Base-by-base conservation (phyloP, 1,140 invertebrate genomes). In the Eueides isabella region DNA sequence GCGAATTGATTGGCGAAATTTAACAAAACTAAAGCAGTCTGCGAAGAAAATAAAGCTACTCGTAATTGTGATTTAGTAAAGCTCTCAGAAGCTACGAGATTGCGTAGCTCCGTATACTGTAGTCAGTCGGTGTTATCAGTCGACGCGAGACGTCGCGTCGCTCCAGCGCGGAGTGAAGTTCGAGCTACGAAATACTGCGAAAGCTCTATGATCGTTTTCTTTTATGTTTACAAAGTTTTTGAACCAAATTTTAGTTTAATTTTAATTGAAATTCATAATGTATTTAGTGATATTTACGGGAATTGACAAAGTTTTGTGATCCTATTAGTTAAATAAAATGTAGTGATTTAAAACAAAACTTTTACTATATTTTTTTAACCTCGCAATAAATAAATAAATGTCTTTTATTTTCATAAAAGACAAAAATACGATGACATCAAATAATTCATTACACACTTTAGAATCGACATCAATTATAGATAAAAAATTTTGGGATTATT, bases 401-500 rank as follows among this genome's bases (percentile, higher is more conserved):
- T n/a, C n/a, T n/a, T n/a, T n/a, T n/a, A n/a, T n/a, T n/a, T n/a
- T n/a, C n/a, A n/a, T n/a, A n/a, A n/a, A n/a, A n/a, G n/a, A n/a
- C n/a, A n/a, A n/a, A n/a, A n/a, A n/a, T n/a, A n/a, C 0, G 1
- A 55, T 26, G 48, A 55, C 48, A 1, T 1, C 19, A 55, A 55
- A 55, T 12, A 55, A 55, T 26, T 55, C 23, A 11, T 55, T 55
- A 0, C 12, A 7, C 12, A 55, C 19, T 26, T 12, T 55, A 4
- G 48, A 55, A 55, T 55, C 48, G 23, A 55, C 48, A 12, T 26
- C 48, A 11, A 9, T 23, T 26, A 78, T 87, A 6, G 84, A 90
- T 30, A 79, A 75, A 38, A 72, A 85, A 19, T 87, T 88, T 66
- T 86, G 82, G 84, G 87, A 89, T 14, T 88, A 88, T 67, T 87